Conservation (phyloP, 2,888 invertebrate species). For the Xylocampa areola region DNA sequence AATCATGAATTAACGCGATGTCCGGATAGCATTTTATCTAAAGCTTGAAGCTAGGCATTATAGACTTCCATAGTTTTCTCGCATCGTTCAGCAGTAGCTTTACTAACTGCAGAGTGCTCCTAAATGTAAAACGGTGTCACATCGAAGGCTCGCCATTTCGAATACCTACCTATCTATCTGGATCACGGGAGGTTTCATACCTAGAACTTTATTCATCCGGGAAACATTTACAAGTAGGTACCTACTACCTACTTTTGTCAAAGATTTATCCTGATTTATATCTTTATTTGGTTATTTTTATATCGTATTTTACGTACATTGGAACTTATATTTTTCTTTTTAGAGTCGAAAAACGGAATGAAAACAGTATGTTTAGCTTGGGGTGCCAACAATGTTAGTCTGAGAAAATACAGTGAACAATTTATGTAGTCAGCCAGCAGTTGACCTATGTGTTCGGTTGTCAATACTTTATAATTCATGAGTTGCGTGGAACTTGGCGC, state of each 20-base stretch:
- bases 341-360: neutral
- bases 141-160: slow-evolving; percentile 29
- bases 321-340: neutral
- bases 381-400: slow-evolving; percentile 7
- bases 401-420: slow-evolving; percentile 9
- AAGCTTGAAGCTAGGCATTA: slow-evolving; percentile 18
- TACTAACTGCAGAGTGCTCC: slow-evolving; percentile 42
- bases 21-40: slow-evolving; percentile 22
- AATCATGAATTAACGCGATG: no score
- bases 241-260: slow-evolving; percentile 34
- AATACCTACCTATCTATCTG: slow-evolving; percentile 49
- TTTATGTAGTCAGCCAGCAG: slow-evolving; percentile 28
- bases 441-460: slow-evolving; percentile 44
- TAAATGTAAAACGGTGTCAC: slow-evolving; percentile 44
- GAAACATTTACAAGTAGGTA: slow-evolving; percentile 32
- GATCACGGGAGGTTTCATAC: slow-evolving; percentile 34
- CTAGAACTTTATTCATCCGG: slow-evolving; percentile 29
- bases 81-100: slow-evolving; percentile 24
- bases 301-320: slow-evolving; percentile 9
- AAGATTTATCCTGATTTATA: slow-evolving; percentile 28
- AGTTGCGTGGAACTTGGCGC: slow-evolving; percentile 55
- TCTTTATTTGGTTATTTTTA: slow-evolving; percentile 25
- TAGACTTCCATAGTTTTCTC: slow-evolving; percentile 17
- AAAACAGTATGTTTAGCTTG: slow-evolving; percentile 3
- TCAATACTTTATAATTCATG: slow-evolving; percentile 58